Conservation (phyloP, 2,113 vertebrate species). For the Rhynchomys soricoides region DNA sequence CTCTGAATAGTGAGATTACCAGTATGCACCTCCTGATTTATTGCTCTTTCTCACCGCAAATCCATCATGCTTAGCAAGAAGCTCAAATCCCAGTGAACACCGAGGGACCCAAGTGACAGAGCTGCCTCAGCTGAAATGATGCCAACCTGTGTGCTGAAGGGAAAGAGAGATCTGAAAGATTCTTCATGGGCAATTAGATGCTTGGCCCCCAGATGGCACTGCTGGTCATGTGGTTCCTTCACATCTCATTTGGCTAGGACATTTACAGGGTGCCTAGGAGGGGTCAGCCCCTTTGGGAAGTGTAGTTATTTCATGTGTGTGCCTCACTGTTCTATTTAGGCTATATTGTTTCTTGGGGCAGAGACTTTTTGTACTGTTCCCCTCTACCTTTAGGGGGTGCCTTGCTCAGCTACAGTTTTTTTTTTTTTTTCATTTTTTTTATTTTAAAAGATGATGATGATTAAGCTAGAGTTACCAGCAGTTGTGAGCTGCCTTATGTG, state of each 20-base stretch:
- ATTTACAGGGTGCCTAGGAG: neutral
- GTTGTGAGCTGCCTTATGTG: neutral
- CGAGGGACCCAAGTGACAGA: neutral
- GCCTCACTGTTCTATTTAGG: neutral
- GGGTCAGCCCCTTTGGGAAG: neutral
- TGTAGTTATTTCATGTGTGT: neutral
- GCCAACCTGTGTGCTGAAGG: neutral
- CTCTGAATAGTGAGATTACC: neutral
- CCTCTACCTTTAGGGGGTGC: neutral
- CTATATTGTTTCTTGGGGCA: neutral
- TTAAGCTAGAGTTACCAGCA: neutral
- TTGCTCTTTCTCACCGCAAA: neutral
- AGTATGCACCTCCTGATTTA: neutral
- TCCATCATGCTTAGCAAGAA: neutral
- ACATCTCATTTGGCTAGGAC: neutral
- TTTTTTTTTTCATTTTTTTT: neutral
- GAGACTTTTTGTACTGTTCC: neutral
- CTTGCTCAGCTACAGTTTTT: neutral
- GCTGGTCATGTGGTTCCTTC: neutral
- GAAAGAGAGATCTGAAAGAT: neutral
- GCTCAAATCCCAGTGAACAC: neutral
- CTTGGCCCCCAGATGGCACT: neutral
- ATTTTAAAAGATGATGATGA: neutral
- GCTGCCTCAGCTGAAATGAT: neutral
- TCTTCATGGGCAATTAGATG: neutral